Base-by-base conservation (phyloP, 2,113 vertebrate species). In the Alectura lathami region DNA sequence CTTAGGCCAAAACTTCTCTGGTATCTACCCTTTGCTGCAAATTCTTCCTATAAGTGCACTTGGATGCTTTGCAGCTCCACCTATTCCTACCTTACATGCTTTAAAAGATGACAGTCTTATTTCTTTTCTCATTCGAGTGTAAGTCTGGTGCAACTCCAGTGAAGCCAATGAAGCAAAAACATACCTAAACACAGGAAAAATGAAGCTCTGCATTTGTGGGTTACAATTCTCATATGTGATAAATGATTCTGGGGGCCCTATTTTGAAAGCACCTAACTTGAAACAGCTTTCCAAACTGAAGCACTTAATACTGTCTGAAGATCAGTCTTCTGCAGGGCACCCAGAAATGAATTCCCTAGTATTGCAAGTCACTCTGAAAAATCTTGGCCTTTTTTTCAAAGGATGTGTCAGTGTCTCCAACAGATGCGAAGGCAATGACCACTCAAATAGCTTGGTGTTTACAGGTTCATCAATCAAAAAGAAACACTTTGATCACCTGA, bases 401-500 rank as follows among this genome's bases (percentile, higher is more conserved):
- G 84, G 84, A 93, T 94, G 56, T 92, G 90, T 78, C 91, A 74
- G 54, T 72, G 68, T 91, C 81, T 88, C 67, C 62, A 96, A 86
- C 72, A 95, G 70, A 96, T 94, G 92, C 91, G 91, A 97, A 96
- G 95, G 82, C 87, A 92, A 91, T 79, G 87, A 79, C 85, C 82
- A 83, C 48, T 92, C 67, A 91, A 96, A 96, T 86, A 95, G 86
- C 80, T 96, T 83, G 83, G 88, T 96, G 90, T 98, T 98, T 97
- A 97, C 96, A 95, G 95, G 95, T 96, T 96, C 97, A 98, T 98
- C 95, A 98, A 98, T 98, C 97, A 97, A 92, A 97, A 94, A 88
- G 94, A 95, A 96, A 85, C 69, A 73, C 92, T 97, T 96, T 97
- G 96, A 98, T 98, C 97, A 97, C 95, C 88, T 92, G 91, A 94